Evolutionary conservation across 2,113 vertebrate species (phyloP), one percentile per base, ranked within the genome.

Genomic region (Nicator chloris): DNA sequence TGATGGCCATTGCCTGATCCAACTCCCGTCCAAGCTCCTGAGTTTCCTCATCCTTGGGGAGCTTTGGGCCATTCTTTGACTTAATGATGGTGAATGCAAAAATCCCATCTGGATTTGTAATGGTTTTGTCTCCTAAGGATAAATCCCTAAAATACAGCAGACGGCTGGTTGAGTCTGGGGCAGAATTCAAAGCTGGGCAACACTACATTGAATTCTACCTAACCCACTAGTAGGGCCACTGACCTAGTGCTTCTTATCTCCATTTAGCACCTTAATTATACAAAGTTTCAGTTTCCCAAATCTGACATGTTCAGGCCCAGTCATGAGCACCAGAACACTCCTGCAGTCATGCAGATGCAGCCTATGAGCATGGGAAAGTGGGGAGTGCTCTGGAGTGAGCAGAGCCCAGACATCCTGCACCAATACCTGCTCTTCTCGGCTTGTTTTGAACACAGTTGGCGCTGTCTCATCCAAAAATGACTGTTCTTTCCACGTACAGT

Each of bases 401-500:
- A 37, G 44, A 76, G 33, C 88, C 49, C 75, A 31, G 44, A 88
- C 71, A 61, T 40, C 23, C 85, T 24, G 44, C 82, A 87, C 79
- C 82, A 73, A 13, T 18, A 94, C 93, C 91, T 91, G 94, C 73
- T 65, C 75, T 66, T 80, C 82, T 59, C 11, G 0, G 4, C 82
- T 82, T 85, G 91, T 93, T 93, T 85, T 86, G 87, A 95, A 44
- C 26, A 70, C 81, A 50, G 3, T 4, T 77, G 81, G 57, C 86
- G 85, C 17, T 60, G 83, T 40, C 80, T 95, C 94, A 93, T 95
- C 87, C 26, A 76, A 88, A 96, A 95, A 91, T 86, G 91, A 95
- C 92, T 95, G 28, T 68, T 87, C 93, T 95, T 92, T 90, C 94
- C 92, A 90, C 15, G 14, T 44, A 91, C 71, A 92, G 93, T 26